Evolutionary conservation across 1,140 invertebrate species (phyloP), one percentile per base, ranked within the genome.

Genomic region (Babylonia areolata): DNA sequence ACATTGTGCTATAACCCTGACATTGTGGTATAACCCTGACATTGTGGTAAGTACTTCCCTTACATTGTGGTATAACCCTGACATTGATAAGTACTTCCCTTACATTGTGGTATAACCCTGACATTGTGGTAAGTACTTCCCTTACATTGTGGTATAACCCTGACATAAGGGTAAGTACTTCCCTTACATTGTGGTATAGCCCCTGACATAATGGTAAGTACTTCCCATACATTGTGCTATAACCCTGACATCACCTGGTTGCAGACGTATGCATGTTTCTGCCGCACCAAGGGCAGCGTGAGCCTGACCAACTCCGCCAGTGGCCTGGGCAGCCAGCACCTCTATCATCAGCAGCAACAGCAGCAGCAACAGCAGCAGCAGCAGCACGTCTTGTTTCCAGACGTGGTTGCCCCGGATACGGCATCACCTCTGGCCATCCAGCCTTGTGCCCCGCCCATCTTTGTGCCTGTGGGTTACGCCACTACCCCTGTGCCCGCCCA

Each of bases 341-440:
- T 40, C 37, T 40, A 58, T 37, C 39, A 82, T 33, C 6, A 33
- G 23, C 77, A 87, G 69, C 78, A 85, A n/a, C 83, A 82, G 35
- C 64, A 46, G 5, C 58, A 80, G 58, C 39, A 87, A 20, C 58
- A 85, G 40, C 33, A 81, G 58, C 2, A 28, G 12, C 77, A 87
- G 69, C 79, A 85, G 12, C 84, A 85, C 28, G 79, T 81, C 23
- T 23, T 75, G 20, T 86, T 42, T 28, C 46, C 77, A 28, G 84
- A 86, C 20, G 82, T 81, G 31, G 82, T 81, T 23, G 79, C 85
- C 46, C 85, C 87, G 31, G 90, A 91, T 81, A 82, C 89, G 73
- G 90, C 92, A 40, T 89, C 91, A 31, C 92, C 90, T 33, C 89
- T 92, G 85, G 88, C 91, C 64, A 90, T 94, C 42, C 94, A 94